Evolutionary conservation across 2,113 vertebrate species (phyloP).

Genomic region (Sisor rabdophorus): DNA sequence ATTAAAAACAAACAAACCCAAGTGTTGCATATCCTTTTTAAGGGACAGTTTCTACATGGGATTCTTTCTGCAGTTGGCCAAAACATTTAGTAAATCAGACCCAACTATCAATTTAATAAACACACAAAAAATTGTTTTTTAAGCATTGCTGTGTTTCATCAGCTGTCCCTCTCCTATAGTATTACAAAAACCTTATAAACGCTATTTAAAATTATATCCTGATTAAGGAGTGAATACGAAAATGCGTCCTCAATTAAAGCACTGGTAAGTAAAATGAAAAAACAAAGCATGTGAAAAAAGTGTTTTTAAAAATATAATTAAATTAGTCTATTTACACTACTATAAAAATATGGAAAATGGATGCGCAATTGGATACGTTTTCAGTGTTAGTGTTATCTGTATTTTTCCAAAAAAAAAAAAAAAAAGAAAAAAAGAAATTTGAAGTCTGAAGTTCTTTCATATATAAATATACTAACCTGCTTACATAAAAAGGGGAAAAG

Average conservation of each 20-base stretch:
- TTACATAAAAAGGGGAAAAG: not conserved
- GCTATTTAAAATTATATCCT: not conserved
- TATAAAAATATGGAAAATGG: constrained; percentile 13
- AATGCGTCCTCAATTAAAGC: not conserved
- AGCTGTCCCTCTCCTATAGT: not conserved
- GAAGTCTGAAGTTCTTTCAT: constrained; percentile 1
- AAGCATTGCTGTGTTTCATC: not conserved
- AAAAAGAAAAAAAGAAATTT: not conserved
- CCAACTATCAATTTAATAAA: not conserved
- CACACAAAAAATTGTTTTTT: not conserved
- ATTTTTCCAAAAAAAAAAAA: not conserved
- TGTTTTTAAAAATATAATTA: constrained; percentile 46
- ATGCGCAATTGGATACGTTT: constrained; percentile 2
- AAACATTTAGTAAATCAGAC: not conserved
- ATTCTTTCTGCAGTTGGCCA: not conserved
- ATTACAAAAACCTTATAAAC: not conserved
- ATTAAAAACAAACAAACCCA: not conserved
- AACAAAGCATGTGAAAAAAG: constrained; percentile 24
- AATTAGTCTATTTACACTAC: constrained; percentile 45
- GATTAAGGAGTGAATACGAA: not conserved
- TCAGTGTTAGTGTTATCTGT: constrained; percentile 54
- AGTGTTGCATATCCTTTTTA: not conserved
- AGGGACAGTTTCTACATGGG: not conserved
- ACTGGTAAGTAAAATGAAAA: not conserved
- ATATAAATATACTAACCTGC: not conserved